Base-by-base conservation (phyloP, 2,797 vertebrate genomes). In the Odontamblyopus rebecca region DNA sequence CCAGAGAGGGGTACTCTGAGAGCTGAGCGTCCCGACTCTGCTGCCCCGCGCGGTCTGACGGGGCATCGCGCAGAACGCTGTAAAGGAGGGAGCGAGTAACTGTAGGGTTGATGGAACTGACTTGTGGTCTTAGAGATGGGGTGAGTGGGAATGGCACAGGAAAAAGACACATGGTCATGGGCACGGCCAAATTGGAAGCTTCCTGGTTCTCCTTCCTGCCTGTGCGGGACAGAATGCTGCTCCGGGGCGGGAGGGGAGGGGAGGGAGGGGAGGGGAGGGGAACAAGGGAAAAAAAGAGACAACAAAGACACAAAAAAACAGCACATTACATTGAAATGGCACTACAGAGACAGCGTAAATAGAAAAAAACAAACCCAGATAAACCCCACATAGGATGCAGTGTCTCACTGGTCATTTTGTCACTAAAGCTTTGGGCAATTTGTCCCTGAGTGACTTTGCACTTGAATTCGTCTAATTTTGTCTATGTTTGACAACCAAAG, bases 291-390 rank as follows among this genome's bases (percentile, higher is more conserved):
- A 97, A 98, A 97, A 98, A 98, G 97, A 98, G 97, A 99, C 97
- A 99, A 99, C 97, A 99, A 97, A 98, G 96, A 99, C 97, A 99
- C 97, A 99, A 98, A 99, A 96, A 98, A 95, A 99, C 97, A 99
- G 98, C 97, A 99, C 98, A 99, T 99, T 99, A 99, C 97, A 99
- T 98, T 99, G 97, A 99, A 99, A 99, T 98, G 97, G 98, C 97
- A 98, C 97, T 98, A 98, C 98, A 99, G 97, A 99, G 98, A 99
- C 98, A 98, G 98, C 96, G 98, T 97, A 98, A 98, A 98, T 97
- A 98, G 97, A 98, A 98, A 98, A 97, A 97, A 95, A 94, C 92
- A 91, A 94, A 95, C 95, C 98, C 98, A 99, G 97, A 99, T 99
- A 97, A 87, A 93, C 89, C 92, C 96, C 98, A 98, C 98, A 99